Percentiles rank a stretch among this genome's conserved stretches.
phyloP scores from a whole-genome alignment of 2,888 invertebrate species.

The Mongoloraphidia duomilia region DNA sequence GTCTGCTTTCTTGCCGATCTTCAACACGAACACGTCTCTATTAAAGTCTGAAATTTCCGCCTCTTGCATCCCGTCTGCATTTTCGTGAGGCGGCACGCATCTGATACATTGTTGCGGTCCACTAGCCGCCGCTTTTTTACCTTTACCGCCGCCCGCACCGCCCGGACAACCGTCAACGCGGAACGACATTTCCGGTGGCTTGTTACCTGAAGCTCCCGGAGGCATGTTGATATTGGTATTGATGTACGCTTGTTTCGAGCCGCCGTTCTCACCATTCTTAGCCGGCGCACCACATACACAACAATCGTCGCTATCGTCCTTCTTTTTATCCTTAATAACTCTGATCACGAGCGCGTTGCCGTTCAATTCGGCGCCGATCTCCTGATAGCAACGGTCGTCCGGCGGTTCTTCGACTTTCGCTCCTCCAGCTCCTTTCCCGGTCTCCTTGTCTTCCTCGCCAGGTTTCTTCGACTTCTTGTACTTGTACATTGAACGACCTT shows the following conservation, averaged over 20 bases:
- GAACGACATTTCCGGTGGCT: slow-evolving; percentile 2
- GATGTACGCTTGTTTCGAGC: not conserved
- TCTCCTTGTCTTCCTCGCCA: slow-evolving; percentile 10
- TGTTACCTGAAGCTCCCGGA: not conserved
- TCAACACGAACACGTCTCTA: slow-evolving; percentile 54
- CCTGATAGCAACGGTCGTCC: slow-evolving; percentile 40
- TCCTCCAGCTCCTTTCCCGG: slow-evolving; percentile 17
- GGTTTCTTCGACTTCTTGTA: slow-evolving; percentile 23
- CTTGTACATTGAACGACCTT: slow-evolving; percentile 28
- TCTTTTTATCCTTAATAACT: slow-evolving; percentile 41
- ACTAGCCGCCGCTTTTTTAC: not conserved
- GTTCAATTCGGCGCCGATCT: slow-evolving; percentile 49
- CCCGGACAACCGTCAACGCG: not conserved
- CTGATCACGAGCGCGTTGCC: slow-evolving; percentile 50
- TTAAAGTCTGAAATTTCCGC: slow-evolving; percentile 48
- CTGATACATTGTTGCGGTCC: not conserved
- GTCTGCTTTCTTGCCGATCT: slow-evolving; percentile 61
- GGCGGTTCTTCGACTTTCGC: slow-evolving; percentile 17
- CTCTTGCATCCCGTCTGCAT: slow-evolving; percentile 39
- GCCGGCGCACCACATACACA: slow-evolving; percentile 26
- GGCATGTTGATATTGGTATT: not conserved
- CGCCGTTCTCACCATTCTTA: slow-evolving; percentile 9
- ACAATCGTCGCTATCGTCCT: slow-evolving; percentile 31
- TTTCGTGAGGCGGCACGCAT: slow-evolving; percentile 34
- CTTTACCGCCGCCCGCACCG: too few species aligned